phyloP scores from a whole-genome alignment of 2,113 vertebrate genomes.

The Progne subis region DNA sequence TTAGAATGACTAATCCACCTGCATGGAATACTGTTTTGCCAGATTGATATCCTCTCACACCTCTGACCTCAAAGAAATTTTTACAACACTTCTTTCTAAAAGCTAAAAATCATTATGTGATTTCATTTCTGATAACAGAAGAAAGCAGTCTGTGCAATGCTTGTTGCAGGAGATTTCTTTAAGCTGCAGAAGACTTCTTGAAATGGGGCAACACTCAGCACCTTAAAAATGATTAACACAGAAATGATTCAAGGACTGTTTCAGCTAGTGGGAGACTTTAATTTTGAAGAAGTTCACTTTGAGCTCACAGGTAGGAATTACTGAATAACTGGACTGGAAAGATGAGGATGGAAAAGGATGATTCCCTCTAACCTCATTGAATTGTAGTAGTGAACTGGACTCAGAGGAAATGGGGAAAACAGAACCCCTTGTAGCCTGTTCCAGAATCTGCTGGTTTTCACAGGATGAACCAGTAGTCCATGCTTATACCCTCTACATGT shows the following conservation, averaged over 20 bases:
- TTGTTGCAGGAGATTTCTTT: neutral
- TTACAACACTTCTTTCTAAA: neutral
- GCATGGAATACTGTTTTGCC: neutral
- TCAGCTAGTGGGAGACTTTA: neutral
- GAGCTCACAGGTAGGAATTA: neutral
- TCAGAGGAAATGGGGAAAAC: neutral
- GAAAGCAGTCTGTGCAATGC: neutral
- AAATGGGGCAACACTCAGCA: neutral
- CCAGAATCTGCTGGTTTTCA: neutral
- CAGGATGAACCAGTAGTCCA: neutral
- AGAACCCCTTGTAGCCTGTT: neutral
- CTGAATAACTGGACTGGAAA: neutral
- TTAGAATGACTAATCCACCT: neutral
- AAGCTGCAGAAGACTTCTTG: neutral
- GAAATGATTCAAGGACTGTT: neutral
- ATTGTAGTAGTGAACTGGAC: neutral
- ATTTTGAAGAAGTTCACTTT: neutral
- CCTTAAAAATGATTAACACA: neutral
- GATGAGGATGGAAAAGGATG: conserved; percentile 15
- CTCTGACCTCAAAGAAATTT: neutral
- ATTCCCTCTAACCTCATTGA: neutral
- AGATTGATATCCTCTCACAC: neutral
- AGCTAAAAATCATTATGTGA: neutral
- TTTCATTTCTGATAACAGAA: neutral
- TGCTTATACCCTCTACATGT: accelerated